Conservation (phyloP, 2,113 vertebrate species). For the Talpa occidentalis region DNA sequence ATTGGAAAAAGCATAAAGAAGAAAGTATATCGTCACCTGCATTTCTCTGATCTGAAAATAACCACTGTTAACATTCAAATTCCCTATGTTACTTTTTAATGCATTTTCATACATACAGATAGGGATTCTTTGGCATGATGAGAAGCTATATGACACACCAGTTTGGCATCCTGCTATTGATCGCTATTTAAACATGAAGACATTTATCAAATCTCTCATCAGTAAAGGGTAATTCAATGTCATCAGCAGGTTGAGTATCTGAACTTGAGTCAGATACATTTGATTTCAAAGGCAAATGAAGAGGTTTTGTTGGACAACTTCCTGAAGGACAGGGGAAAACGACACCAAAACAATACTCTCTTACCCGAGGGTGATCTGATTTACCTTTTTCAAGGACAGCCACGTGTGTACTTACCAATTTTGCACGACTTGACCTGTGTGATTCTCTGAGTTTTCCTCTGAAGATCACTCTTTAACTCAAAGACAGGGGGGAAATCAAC, state of each 20-base stretch:
- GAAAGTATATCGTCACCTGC: background rate
- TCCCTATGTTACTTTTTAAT: background rate
- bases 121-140: background rate
- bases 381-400: background rate
- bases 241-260: background rate
- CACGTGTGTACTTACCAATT: background rate
- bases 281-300: slow-evolving; percentile 60
- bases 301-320: background rate
- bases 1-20: background rate
- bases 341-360: background rate
- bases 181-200: slow-evolving; percentile 31
- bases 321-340: background rate
- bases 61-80: background rate
- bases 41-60: background rate
- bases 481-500: background rate
- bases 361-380: slow-evolving; percentile 13
- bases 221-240: background rate
- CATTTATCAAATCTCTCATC: slow-evolving; percentile 19
- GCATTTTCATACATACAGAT: background rate
- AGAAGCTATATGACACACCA: background rate
- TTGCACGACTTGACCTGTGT: background rate
- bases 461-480: background rate
- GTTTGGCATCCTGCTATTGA: background rate
- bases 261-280: slow-evolving; percentile 37
- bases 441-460: background rate